Conservation (phyloP, 2,797 vertebrate species). For the Eleutherodactylus coqui region DNA sequence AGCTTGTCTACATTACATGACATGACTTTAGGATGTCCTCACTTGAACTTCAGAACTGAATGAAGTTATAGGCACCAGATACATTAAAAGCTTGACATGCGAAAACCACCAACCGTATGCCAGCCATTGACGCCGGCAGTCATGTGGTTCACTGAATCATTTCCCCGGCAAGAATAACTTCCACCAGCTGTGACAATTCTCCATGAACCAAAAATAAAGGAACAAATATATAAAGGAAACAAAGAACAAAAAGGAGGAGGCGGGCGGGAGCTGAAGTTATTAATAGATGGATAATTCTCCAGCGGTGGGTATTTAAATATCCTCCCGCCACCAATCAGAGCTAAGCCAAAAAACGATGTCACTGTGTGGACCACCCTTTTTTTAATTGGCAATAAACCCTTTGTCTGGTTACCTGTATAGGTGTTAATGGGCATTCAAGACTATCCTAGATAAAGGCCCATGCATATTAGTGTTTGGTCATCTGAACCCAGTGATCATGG, state of each 20-base stretch:
- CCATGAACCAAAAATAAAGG: neutral
- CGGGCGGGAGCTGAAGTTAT: neutral
- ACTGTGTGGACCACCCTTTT: neutral
- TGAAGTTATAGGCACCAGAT: neutral
- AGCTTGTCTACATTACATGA: neutral
- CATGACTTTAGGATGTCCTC: neutral
- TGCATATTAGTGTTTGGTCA: too few relatives aligned
- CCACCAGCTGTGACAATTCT: constrained; percentile 4
- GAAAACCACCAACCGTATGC: constrained; percentile 24
- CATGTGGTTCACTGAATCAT: constrained; percentile 1
- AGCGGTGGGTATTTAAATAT: too few relatives aligned
- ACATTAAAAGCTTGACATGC: neutral
- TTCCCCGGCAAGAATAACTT: constrained; percentile 6
- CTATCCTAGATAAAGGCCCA: neutral
- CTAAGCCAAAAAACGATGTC: neutral
- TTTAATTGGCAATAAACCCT: neutral
- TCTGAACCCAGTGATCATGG: too few relatives aligned
- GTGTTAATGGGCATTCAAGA: neutral
- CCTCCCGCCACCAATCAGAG: neutral
- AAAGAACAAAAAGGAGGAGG: neutral
- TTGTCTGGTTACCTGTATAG: neutral
- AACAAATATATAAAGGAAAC: neutral
- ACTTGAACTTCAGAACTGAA: neutral
- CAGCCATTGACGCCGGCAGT: neutral
- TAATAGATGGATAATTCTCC: neutral